A percentile compares a stretch with the other conserved stretches of the same genome.
phyloP scores from a whole-genome alignment of 2,888 invertebrate genomes.

The Yponomeuta malinellus region DNA sequence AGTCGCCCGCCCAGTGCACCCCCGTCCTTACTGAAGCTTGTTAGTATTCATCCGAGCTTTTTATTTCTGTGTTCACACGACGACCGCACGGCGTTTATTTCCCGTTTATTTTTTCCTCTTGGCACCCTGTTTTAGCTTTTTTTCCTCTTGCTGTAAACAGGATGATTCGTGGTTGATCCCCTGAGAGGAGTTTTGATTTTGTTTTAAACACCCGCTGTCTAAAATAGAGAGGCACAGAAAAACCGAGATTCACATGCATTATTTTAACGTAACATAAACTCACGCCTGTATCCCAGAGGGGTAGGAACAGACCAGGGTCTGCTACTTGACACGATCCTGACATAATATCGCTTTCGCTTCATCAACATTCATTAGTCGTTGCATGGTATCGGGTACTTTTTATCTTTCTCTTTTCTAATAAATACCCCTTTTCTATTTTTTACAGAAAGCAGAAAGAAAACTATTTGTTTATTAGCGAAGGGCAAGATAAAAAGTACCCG shows the following conservation, averaged over 20 bases:
- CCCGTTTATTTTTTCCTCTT: conserved; percentile 22
- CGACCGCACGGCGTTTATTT: conserved; percentile 23
- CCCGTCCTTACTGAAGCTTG: conserved; percentile 30
- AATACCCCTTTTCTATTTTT: no score
- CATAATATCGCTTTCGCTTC: no score
- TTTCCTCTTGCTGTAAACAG: neutral
- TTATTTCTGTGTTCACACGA: conserved; percentile 26
- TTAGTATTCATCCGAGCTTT: conserved; percentile 40
- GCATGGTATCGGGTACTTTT: no score
- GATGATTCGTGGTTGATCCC: neutral
- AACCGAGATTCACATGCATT: neutral
- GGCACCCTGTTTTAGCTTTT: neutral
- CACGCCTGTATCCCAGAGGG: neutral
- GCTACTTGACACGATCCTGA: no score
- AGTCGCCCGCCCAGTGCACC: conserved; percentile 18
- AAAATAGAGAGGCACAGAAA: neutral
- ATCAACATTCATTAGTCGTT: no score
- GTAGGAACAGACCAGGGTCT: no score
- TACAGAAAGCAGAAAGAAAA: no score
- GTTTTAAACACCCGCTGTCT: neutral
- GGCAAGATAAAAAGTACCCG: no score
- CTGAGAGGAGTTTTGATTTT: conserved; percentile 3
- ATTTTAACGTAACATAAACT: neutral
- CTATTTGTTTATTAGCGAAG: no score
- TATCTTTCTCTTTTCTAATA: no score